Conservation (phyloP, 2,888 invertebrate genomes). For the Drosophila rubida region DNA sequence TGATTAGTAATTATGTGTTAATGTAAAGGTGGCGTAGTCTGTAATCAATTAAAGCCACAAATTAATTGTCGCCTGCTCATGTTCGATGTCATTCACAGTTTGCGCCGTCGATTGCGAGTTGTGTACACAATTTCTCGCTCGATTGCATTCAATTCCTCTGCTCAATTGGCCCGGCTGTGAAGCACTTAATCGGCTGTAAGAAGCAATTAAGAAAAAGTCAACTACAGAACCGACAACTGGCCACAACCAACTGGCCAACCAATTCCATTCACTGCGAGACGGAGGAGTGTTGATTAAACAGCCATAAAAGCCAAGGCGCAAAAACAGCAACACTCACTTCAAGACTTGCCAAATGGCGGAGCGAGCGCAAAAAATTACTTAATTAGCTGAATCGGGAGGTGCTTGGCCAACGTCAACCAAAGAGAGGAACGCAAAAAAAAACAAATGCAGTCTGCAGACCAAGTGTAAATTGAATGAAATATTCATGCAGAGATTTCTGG, state of each 20-base stretch:
- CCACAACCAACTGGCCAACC: conserved; percentile 37
- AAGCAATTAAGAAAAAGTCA: conserved; percentile 75
- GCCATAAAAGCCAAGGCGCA: conserved; percentile 53
- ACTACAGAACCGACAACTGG: conserved; percentile 52
- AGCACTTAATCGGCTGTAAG: conserved; percentile 66
- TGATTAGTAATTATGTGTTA: not conserved
- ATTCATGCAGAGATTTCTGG: conserved; percentile 77
- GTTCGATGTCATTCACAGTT: conserved; percentile 24
- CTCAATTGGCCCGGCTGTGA: conserved; percentile 42
- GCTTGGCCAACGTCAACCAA: conserved; percentile 31
- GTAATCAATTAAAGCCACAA: conserved; percentile 16
- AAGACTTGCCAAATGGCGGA: conserved; percentile 29
- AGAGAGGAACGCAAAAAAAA: not conserved
- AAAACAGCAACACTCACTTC: conserved; percentile 38
- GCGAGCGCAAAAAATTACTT: conserved; percentile 72
- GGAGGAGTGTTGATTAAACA: conserved; percentile 70
- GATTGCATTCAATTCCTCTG: conserved; percentile 50
- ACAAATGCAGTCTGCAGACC: conserved; percentile 27
- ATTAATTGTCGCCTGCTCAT: conserved; percentile 8
- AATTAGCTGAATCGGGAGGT: conserved; percentile 64
- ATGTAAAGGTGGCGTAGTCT: not conserved
- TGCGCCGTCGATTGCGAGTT: conserved; percentile 6
- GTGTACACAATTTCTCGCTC: conserved; percentile 63
- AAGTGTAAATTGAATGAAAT: conserved; percentile 82
- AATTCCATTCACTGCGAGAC: conserved; percentile 42